Base-by-base conservation (phyloP, 2,797 vertebrate genomes). In the Muscicapa striata region DNA sequence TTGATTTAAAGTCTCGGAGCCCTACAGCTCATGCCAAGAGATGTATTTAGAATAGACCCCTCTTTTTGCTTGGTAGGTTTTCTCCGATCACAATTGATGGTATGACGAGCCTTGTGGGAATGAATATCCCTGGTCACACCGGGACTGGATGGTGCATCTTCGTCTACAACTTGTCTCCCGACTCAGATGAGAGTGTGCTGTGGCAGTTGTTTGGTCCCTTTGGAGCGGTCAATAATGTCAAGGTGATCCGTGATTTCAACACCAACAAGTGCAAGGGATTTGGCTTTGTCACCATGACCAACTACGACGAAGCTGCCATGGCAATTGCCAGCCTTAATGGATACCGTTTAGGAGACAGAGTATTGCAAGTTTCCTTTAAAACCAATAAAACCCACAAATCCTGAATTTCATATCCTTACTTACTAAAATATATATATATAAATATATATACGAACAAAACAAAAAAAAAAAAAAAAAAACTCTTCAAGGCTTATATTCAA, bases 211-310 rank as follows among this genome's bases (percentile, higher is more conserved):
- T 99, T 24, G 99, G 99, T 95, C 99, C 99, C 46, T 99, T 99
- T 54, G 99, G 99, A 27, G 99, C 99, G 1, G 99, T 99, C 98
- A 99, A 99, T 98, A 99, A 99, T 43, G 99, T 99, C 98, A 99
- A 99, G 98, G 99, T 99, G 98, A 99, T 99, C 98, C 99, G 99
- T 63, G 99, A 99, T 98, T 99, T 99, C 99, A 99, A 99, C 98
- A 99, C 99, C 98, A 99, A 99, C 98, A 99, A 99, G 98, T 99
- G 99, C 99, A 99, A 99, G 98, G 99, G 99, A 98, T 99, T 99
- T 94, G 99, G 99, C 97, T 99, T 99, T 96, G 99, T 99, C 98
- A 99, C 99, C 98, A 99, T 99, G 99, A 99, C 99, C 98, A 99
- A 99, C 98, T 99, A 99, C 95, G 99, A 99, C 30, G 99, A 99